Percentiles rank a stretch among this genome's conserved stretches.
phyloP scores from a whole-genome alignment of 2,888 invertebrate species.

The Philereme transversata region DNA sequence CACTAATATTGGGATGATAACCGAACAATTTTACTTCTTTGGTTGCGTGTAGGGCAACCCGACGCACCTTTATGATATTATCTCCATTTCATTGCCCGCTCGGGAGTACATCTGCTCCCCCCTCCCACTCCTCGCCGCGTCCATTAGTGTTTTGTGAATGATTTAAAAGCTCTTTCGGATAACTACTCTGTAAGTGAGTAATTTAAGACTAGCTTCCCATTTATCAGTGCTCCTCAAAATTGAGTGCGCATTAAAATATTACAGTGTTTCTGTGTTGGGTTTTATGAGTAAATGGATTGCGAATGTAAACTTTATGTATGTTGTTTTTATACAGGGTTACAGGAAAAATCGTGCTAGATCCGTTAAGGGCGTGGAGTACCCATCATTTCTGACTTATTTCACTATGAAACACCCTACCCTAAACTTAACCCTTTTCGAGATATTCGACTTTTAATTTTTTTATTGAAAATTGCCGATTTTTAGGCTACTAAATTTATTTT shows the following conservation, averaged over 20 bases:
- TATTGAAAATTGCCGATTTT: too few relatives aligned
- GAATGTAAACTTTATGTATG: conserved; percentile 4
- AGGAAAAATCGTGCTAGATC: too few relatives aligned
- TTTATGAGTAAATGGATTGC: conserved; percentile 55
- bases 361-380: too few relatives aligned
- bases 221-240: conserved; percentile 83
- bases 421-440: too few relatives aligned
- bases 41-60: conserved; percentile 56
- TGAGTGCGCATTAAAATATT: conserved; percentile 83
- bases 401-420: too few relatives aligned
- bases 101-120: conserved; percentile 75
- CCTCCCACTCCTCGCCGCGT: conserved; percentile 64
- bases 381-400: too few relatives aligned
- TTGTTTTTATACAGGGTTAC: too few relatives aligned
- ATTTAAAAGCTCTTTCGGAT: conserved; percentile 85
- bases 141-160: conserved; percentile 85
- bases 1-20: too few relatives aligned
- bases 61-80: conserved; percentile 81
- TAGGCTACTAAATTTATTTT: too few relatives aligned
- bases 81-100: conserved; percentile 80
- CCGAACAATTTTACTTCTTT: conserved; percentile 10
- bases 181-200: conserved; percentile 84
- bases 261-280: conserved; percentile 57
- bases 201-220: conserved; percentile 83
- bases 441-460: too few relatives aligned